Percentiles rank a stretch among this genome's conserved stretches.
Evolutionary conservation across 2,113 vertebrate genomes (phyloP).

Genomic region (Rhizomys pruinosus): DNA sequence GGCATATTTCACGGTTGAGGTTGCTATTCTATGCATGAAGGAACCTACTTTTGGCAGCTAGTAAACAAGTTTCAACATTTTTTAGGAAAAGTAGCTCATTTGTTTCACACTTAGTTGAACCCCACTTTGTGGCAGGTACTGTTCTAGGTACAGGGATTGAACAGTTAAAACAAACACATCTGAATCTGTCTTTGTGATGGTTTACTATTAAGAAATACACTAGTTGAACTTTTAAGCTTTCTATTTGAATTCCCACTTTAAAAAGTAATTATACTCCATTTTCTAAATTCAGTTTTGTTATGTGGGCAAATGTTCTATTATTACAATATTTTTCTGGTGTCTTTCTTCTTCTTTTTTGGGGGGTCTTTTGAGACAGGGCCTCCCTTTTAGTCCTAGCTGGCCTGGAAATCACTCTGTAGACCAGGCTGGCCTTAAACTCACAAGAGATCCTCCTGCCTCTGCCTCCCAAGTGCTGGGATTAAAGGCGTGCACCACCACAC

Average conservation of each 20-base stretch:
- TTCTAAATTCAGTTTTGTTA: conserved; percentile 70
- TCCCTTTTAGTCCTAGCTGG: too few species aligned
- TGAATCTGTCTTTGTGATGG: neutral
- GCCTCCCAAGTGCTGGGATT: too few species aligned
- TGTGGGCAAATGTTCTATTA: conserved; percentile 60
- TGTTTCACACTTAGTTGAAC: conserved; percentile 41
- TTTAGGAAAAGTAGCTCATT: conserved; percentile 69
- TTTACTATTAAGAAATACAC: conserved; percentile 28
- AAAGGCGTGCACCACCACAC: too few species aligned
- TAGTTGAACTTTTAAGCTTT: conserved; percentile 5
- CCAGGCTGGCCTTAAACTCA: too few species aligned
- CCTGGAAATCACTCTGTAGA: too few species aligned
- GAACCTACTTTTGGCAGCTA: conserved; percentile 65
- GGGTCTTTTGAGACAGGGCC: too few species aligned
- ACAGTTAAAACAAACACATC: conserved; percentile 11
- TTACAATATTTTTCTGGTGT: conserved; percentile 59
- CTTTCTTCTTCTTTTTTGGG: conserved; percentile 35
- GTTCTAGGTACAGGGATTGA: neutral
- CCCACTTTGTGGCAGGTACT: neutral
- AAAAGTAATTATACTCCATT: conserved; percentile 63
- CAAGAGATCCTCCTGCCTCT: too few species aligned
- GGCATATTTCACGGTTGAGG: conserved; percentile 4
- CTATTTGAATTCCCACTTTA: neutral
- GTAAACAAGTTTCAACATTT: conserved; percentile 27
- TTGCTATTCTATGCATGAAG: conserved; percentile 55